Evolutionary conservation across 2,113 vertebrate genomes (phyloP).

Genomic region (Piprites chloris): DNA sequence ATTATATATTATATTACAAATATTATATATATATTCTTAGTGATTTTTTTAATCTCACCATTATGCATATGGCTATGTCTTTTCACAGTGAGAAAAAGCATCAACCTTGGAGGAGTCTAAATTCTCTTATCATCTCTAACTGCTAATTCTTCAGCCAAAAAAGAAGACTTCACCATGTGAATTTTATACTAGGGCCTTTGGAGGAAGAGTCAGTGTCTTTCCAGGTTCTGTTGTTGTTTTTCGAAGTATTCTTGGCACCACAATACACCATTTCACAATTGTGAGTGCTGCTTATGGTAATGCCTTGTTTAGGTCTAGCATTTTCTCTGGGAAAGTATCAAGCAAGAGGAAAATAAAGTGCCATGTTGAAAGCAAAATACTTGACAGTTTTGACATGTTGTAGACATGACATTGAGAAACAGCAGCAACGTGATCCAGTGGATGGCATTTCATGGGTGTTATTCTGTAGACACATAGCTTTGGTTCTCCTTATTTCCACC

Average conservation of each 20-base stretch:
- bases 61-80: not conserved
- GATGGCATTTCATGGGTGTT: not conserved
- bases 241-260: not conserved
- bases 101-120: not conserved
- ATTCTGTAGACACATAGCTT: not conserved
- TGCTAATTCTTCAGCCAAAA: not conserved
- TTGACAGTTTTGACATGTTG: not conserved
- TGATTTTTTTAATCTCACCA: not conserved
- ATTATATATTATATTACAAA: too few relatives aligned
- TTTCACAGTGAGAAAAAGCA: not conserved
- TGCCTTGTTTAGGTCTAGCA: not conserved
- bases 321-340: not conserved
- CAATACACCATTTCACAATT: not conserved
- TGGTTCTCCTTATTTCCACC: not conserved
- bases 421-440: accelerated
- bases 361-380: not conserved
- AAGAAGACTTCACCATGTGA: not conserved
- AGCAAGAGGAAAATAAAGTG: not conserved
- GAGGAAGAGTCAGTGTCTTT: not conserved
- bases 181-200: not conserved
- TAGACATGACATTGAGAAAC: not conserved
- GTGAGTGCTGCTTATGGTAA: not conserved
- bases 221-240: not conserved
- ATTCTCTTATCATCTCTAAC: not conserved
- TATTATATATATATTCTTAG: too few relatives aligned